Evolutionary conservation across 2,113 vertebrate genomes (phyloP).

Genomic region (Vulpes vulpes): DNA sequence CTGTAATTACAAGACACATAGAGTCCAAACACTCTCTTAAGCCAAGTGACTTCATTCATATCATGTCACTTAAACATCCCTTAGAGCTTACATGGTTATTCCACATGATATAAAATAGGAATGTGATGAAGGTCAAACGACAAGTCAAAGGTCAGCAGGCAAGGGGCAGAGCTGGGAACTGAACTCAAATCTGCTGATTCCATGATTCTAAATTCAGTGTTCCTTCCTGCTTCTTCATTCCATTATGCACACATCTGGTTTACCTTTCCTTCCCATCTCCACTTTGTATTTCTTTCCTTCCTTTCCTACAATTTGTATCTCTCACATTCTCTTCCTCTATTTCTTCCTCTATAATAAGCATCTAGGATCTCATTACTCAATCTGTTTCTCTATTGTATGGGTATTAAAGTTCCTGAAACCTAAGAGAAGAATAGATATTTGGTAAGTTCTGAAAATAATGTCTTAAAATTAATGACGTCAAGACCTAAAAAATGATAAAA

Average conservation of each 20-base stretch:
- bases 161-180: background rate
- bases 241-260: background rate
- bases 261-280: background rate
- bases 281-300: background rate
- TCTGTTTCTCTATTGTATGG: background rate
- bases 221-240: background rate
- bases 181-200: background rate
- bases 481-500: background rate
- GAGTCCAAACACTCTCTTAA: background rate
- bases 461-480: background rate
- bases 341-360: background rate
- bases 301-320: background rate
- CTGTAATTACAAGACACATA: background rate
- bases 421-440: background rate
- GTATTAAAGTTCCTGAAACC: conserved; percentile 8
- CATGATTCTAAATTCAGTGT: background rate
- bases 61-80: background rate
- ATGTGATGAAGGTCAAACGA: background rate
- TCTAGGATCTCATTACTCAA: background rate
- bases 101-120: background rate
- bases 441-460: background rate
- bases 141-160: background rate
- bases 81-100: background rate
- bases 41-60: background rate
- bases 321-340: background rate